Conservation (phyloP, 2,113 vertebrate species). For the Sylvilagus bachmani region DNA sequence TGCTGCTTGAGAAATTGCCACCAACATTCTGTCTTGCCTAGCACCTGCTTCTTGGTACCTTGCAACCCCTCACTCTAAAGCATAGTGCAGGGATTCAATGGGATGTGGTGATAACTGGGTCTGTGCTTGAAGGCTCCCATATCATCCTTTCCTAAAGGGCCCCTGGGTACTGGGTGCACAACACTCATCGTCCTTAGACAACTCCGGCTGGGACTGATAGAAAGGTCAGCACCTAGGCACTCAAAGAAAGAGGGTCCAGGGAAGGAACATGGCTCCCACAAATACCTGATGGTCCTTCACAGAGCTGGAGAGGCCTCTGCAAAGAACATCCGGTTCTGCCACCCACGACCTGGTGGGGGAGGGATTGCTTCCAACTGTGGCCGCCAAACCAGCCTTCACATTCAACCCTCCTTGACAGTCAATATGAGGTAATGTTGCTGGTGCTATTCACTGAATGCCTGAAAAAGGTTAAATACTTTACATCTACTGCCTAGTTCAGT, state of each 20-base stretch:
- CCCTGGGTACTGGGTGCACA: neutral
- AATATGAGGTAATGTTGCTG: neutral
- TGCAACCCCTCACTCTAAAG: neutral
- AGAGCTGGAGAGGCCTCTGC: neutral
- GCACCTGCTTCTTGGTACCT: neutral
- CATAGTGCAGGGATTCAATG: neutral
- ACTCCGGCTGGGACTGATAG: neutral
- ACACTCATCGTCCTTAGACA: neutral
- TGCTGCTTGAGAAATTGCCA: neutral
- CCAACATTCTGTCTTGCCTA: neutral
- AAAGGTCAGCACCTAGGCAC: neutral
- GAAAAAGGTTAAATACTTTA: slow-evolving; percentile 44
- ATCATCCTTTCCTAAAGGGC: neutral
- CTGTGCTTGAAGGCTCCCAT: neutral
- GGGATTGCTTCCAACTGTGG: neutral
- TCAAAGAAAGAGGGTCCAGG: neutral
- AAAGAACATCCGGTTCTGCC: slow-evolving; percentile 23
- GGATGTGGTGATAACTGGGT: neutral
- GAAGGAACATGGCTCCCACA: neutral
- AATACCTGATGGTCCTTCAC: neutral
- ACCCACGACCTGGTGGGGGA: neutral
- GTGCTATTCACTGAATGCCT: slow-evolving; percentile 18
- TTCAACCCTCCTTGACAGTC: neutral
- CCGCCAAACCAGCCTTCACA: slow-evolving; percentile 11
- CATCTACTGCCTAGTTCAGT: neutral